phyloP scores from a whole-genome alignment of 1,140 invertebrate species.

The Drosophila murphyi region DNA sequence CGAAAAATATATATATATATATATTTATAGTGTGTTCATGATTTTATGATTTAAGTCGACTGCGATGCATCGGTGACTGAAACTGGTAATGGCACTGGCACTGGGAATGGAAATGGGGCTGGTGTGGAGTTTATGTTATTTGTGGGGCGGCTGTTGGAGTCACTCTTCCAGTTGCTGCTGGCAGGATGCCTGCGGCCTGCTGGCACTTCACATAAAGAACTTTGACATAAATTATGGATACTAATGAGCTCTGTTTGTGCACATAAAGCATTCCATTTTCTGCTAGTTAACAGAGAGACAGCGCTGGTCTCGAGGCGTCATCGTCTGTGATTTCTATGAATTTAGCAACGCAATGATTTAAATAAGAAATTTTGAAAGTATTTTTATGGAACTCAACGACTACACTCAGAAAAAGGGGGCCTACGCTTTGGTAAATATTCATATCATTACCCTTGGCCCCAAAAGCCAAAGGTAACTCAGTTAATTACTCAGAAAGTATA shows the following conservation, averaged over 20 bases:
- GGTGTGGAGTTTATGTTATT: slow-evolving; percentile 35
- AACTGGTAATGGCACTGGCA: slow-evolving; percentile 13
- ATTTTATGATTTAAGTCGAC: slow-evolving; percentile 61
- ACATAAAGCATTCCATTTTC: slow-evolving; percentile 67
- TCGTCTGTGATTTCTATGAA: slow-evolving; percentile 35
- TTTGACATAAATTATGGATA: slow-evolving; percentile 82
- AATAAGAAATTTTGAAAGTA: slow-evolving; percentile 17
- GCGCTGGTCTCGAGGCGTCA: not conserved
- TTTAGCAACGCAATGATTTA: slow-evolving; percentile 23
- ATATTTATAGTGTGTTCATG: slow-evolving; percentile 42
- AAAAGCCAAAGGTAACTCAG: too few species aligned
- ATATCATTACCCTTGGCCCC: too few species aligned
- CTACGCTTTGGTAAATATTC: too few species aligned
- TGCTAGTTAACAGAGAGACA: slow-evolving; percentile 19
- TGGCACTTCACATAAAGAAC: slow-evolving; percentile 74
- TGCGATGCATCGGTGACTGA: slow-evolving; percentile 19
- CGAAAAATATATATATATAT: slow-evolving; percentile 25
- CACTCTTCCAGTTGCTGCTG: slow-evolving; percentile 4
- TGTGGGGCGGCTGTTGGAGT: slow-evolving; percentile 45
- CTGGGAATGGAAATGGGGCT: not conserved
- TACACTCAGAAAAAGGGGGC: not conserved
- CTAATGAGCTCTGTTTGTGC: slow-evolving; percentile 75
- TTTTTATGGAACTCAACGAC: slow-evolving; percentile 21
- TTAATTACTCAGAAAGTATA: too few species aligned
- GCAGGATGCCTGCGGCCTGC: slow-evolving; percentile 13